Percentiles rank a stretch among this genome's conserved stretches.
Conservation (phyloP, 2,113 vertebrate species). For the Cyanistes caeruleus region DNA sequence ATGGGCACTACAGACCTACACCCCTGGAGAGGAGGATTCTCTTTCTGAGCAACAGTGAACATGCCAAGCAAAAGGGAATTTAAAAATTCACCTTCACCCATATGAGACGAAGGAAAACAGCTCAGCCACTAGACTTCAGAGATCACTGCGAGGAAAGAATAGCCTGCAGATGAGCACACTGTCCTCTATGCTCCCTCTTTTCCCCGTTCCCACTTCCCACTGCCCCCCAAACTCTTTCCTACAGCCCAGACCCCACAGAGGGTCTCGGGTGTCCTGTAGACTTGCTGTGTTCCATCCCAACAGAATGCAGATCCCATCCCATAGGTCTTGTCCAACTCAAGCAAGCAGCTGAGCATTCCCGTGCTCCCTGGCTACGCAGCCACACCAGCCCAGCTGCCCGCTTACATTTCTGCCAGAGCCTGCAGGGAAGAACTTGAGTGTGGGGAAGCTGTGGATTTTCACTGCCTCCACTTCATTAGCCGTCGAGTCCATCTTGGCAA, state of each 20-base stretch:
- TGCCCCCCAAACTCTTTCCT: background rate
- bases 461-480: conserved; percentile 94
- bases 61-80: conserved; percentile 66
- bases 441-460: conserved; percentile 98
- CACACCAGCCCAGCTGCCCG: background rate
- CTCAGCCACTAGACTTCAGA: conserved; percentile 67
- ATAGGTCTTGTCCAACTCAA: background rate
- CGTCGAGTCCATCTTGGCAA: conserved; percentile 97
- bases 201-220: background rate
- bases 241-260: background rate
- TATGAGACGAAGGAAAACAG: conserved; percentile 64
- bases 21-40: conserved; percentile 41
- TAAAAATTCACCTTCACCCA: conserved; percentile 71
- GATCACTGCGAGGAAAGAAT: conserved; percentile 65
- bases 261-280: background rate
- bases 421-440: conserved; percentile 95
- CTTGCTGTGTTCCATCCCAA: background rate
- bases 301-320: background rate
- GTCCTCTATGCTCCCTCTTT: conserved; percentile 12
- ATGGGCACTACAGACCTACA: background rate
- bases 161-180: conserved; percentile 62
- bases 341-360: background rate
- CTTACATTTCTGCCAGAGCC: conserved; percentile 84
- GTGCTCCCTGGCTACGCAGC: background rate
- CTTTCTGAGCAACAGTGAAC: conserved; percentile 59